Conservation (phyloP, 2,797 vertebrate species). For the Parauchenoglanis punctatus region DNA sequence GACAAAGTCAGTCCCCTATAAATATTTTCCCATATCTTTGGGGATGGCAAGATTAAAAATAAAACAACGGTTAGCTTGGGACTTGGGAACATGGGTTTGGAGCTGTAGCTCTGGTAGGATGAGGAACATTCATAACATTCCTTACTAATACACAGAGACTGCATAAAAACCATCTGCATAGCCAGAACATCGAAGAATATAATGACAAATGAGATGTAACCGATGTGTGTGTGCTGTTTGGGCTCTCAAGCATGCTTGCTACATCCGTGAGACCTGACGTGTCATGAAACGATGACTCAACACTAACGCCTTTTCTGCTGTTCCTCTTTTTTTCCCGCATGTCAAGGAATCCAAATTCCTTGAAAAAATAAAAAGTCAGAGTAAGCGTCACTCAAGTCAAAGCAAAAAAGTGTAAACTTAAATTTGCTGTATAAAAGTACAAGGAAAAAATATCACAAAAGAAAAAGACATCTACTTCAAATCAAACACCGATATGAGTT, state of each 20-base stretch:
- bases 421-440: not conserved
- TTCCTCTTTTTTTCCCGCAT: conserved; percentile 39
- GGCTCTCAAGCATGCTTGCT: conserved; percentile 21
- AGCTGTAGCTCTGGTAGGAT: conserved; percentile 24
- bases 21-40: conserved; percentile 51
- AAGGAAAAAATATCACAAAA: not conserved
- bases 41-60: conserved; percentile 47
- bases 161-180: conserved; percentile 2
- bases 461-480: not conserved
- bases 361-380: not conserved
- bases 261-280: conserved; percentile 34
- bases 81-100: conserved; percentile 42
- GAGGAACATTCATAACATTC: conserved; percentile 43
- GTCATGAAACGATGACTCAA: conserved; percentile 47
- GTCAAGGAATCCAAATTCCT: too few species aligned
- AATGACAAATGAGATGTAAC: not conserved
- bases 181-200: conserved; percentile 1
- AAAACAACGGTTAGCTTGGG: conserved; percentile 43
- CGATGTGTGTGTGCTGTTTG: not conserved
- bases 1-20: conserved; percentile 43
- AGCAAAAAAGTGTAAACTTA: not conserved
- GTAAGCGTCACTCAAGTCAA: not conserved
- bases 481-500: not conserved
- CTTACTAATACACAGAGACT: conserved; percentile 28
- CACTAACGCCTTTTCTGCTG: conserved; percentile 13